Evolutionary conservation across 2,113 vertebrate genomes (phyloP).

Genomic region (Climacteris rufus): DNA sequence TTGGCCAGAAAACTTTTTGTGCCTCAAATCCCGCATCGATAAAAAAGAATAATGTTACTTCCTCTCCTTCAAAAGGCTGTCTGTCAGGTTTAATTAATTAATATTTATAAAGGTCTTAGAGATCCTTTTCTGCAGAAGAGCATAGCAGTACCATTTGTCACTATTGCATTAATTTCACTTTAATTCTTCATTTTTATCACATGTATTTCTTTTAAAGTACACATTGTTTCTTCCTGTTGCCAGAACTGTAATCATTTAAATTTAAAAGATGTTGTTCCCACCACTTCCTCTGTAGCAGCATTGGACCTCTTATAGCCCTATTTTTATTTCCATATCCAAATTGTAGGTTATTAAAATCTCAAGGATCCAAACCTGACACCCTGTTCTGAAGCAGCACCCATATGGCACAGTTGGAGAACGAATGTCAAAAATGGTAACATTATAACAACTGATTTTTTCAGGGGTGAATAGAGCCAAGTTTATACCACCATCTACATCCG

Average conservation of each 20-base stretch:
- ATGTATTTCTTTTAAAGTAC: constrained; percentile 15
- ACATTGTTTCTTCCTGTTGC: constrained; percentile 31
- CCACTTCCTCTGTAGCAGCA: neutral
- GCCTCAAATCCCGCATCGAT: neutral
- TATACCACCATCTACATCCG: accelerated
- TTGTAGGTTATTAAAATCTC: neutral
- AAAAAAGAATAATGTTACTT: constrained; percentile 49
- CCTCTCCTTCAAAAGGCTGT: constrained; percentile 25
- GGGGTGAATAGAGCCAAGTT: neutral
- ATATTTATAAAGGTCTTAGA: constrained; percentile 29
- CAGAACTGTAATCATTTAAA: neutral
- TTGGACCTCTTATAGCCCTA: neutral
- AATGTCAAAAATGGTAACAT: neutral
- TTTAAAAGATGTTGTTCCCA: neutral
- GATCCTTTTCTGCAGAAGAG: constrained; percentile 7
- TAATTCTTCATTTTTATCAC: constrained; percentile 41
- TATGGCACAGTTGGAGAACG: neutral
- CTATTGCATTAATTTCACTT: constrained; percentile 22
- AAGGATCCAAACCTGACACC: neutral
- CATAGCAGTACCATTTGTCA: constrained; percentile 18
- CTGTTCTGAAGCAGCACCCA: neutral
- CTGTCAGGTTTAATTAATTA: constrained; percentile 58
- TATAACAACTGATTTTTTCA: neutral
- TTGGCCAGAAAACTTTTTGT: constrained; percentile 31
- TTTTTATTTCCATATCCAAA: neutral